Evolutionary conservation across 2,888 invertebrate species (phyloP).

Genomic region (Ferrisia virgata): DNA sequence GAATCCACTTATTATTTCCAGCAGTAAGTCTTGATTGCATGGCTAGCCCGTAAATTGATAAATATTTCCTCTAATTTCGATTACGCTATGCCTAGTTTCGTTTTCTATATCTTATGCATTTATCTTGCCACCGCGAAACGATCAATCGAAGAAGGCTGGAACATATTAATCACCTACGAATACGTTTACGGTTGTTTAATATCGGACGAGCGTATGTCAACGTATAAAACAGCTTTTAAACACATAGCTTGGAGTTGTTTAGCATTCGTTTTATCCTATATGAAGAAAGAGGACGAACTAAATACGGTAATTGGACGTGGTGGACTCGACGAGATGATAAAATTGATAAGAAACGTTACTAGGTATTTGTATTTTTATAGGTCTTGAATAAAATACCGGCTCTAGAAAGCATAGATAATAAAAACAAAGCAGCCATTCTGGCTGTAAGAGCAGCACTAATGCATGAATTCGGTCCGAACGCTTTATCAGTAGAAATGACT

Average conservation of each 20-base stretch:
- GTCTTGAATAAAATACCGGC: not conserved
- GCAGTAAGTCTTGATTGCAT: not conserved
- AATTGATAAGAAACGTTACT: too few species aligned
- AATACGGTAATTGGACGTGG: not conserved
- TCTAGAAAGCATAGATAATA: not conserved
- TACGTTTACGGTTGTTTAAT: slow-evolving; percentile 23
- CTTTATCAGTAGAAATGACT: slow-evolving; percentile 24
- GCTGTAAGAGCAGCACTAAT: slow-evolving; percentile 20
- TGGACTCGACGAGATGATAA: too few species aligned
- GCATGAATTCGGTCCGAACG: slow-evolving; percentile 33
- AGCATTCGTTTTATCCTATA: slow-evolving; percentile 6
- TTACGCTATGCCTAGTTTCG: not conserved
- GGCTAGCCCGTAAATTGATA: not conserved
- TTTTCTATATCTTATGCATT: slow-evolving; percentile 23
- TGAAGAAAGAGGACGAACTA: slow-evolving; percentile 19
- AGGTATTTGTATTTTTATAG: not conserved
- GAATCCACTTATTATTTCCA: slow-evolving; percentile 4
- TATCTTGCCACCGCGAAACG: slow-evolving; percentile 9
- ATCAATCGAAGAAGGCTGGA: slow-evolving; percentile 30
- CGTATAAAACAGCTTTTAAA: slow-evolving; percentile 9
- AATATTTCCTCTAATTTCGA: too few species aligned
- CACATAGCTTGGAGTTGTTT: slow-evolving; percentile 28
- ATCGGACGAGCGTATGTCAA: slow-evolving; percentile 1
- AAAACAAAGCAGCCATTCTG: not conserved
- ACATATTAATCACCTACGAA: slow-evolving; percentile 26